phyloP scores from a whole-genome alignment of 2,888 invertebrate genomes.

The Hybos culiciformis region DNA sequence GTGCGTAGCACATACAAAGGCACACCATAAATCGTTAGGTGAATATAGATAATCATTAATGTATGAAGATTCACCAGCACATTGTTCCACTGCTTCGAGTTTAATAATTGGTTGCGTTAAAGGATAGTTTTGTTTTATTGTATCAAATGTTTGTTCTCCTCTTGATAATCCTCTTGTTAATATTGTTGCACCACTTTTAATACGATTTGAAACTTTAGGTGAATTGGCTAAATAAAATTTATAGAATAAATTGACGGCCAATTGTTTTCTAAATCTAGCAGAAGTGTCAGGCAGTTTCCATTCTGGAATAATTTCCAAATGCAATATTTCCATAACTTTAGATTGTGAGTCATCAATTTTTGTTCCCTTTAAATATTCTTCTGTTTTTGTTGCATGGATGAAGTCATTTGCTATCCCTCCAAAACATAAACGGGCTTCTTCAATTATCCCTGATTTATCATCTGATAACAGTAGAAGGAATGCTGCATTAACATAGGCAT shows the following conservation, averaged over 20 bases:
- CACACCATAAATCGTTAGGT: constrained; percentile 47
- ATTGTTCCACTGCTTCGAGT: constrained; percentile 53
- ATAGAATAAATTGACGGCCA: constrained; percentile 67
- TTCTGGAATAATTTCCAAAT: constrained; percentile 49
- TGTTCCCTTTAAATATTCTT: constrained; percentile 37
- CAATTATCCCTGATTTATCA: constrained; percentile 32
- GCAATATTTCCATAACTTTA: constrained; percentile 40
- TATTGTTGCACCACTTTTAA: constrained; percentile 43
- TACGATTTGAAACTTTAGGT: constrained; percentile 38
- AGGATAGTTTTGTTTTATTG: constrained; percentile 55
- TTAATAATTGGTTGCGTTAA: constrained; percentile 63
- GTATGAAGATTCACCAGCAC: constrained; percentile 64
- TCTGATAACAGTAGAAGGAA: constrained; percentile 43
- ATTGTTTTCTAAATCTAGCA: constrained; percentile 50
- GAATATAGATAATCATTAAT: constrained; percentile 56
- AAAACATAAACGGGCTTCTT: constrained; percentile 42
- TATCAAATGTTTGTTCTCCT: constrained; percentile 56
- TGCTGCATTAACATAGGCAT: constrained; percentile 64
- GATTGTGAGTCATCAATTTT: constrained; percentile 37
- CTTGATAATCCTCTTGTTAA: constrained; percentile 50
- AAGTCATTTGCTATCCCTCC: constrained; percentile 41
- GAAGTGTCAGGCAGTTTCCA: constrained; percentile 50
- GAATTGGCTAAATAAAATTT: constrained; percentile 50
- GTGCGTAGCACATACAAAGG: constrained; percentile 48
- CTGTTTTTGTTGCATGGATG: constrained; percentile 45